Evolutionary conservation across 2,888 invertebrate species (phyloP).

Genomic region (Sarcophaga variegata): DNA sequence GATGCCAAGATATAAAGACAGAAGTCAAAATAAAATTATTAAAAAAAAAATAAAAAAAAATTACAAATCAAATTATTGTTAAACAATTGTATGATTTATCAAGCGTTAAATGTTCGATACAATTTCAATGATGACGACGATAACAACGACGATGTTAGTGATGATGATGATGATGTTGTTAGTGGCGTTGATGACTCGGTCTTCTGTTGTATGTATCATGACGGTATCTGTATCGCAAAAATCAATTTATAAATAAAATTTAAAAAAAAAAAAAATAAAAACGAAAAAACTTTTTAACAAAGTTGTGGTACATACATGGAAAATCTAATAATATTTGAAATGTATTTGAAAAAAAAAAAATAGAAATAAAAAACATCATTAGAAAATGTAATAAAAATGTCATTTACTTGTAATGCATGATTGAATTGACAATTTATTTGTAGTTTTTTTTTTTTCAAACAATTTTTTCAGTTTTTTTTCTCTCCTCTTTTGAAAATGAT

Average conservation of each 20-base stretch:
- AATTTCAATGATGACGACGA: conserved; percentile 28
- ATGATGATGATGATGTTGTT: conserved; percentile 12
- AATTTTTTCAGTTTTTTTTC: conserved; percentile 1
- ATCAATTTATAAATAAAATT: conserved; percentile 25
- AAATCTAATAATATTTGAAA: conserved; percentile 33
- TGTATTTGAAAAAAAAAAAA: no score
- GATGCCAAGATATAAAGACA: conserved; percentile 3
- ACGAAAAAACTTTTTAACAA: conserved; percentile 28
- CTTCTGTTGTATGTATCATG: neutral
- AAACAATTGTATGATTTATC: conserved; percentile 67
- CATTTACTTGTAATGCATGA: conserved; percentile 54
- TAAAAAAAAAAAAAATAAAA: neutral
- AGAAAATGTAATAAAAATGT: conserved; percentile 36
- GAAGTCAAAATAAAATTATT: conserved; percentile 29
- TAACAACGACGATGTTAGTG: neutral
- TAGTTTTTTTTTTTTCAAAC: neutral
- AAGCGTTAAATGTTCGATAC: conserved; percentile 66
- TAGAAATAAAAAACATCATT: neutral
- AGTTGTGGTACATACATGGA: conserved; percentile 25
- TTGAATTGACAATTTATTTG: conserved; percentile 37
- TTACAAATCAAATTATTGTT: conserved; percentile 68
- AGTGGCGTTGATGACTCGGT: neutral
- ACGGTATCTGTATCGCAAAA: conserved; percentile 12
- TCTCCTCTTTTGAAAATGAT: no score
- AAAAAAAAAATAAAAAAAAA: conserved; percentile 26